Percentiles rank a stretch among this genome's conserved stretches.
Evolutionary conservation across 1,140 invertebrate genomes (phyloP).

Genomic region (Drosophila gunungcola): DNA sequence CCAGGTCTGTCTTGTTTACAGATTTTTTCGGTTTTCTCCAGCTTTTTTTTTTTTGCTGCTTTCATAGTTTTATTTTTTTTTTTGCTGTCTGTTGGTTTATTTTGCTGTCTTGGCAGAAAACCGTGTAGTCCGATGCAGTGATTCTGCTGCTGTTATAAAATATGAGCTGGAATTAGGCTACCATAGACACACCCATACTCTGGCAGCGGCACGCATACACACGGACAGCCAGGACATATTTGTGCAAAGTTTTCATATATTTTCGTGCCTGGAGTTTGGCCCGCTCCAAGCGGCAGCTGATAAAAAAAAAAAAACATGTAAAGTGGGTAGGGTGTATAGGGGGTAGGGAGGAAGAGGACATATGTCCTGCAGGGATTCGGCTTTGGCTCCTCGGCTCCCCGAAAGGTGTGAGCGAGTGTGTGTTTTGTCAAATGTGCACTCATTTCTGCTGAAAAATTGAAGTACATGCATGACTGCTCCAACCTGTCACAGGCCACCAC

Average conservation of each 20-base stretch:
- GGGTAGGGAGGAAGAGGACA: conserved; percentile 34
- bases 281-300: conserved; percentile 36
- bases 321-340: conserved; percentile 16
- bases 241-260: conserved; percentile 72
- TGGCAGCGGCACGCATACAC: conserved; percentile 26
- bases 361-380: conserved; percentile 63
- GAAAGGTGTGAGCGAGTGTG: conserved; percentile 54
- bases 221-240: conserved; percentile 47
- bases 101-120: conserved; percentile 52
- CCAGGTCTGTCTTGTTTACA: conserved; percentile 53
- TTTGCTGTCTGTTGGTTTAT: conserved; percentile 24
- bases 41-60: conserved; percentile 6
- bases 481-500: conserved; percentile 38
- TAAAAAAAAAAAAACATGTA: conserved; percentile 56
- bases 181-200: conserved; percentile 45
- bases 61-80: conserved; percentile 10
- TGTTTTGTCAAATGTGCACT: conserved; percentile 79
- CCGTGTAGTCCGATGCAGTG: conserved; percentile 68
- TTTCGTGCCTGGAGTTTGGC: conserved; percentile 52
- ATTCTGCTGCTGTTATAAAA: conserved; percentile 80
- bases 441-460: conserved; percentile 81
- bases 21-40: conserved; percentile 11
- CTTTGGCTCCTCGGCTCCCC: conserved; percentile 23
- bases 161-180: conserved; percentile 74
- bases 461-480: conserved; percentile 79